Evolutionary conservation across 2,113 vertebrate genomes (phyloP), one percentile per base, ranked within the genome.

Genomic region (Aspiorhynchus laticeps): DNA sequence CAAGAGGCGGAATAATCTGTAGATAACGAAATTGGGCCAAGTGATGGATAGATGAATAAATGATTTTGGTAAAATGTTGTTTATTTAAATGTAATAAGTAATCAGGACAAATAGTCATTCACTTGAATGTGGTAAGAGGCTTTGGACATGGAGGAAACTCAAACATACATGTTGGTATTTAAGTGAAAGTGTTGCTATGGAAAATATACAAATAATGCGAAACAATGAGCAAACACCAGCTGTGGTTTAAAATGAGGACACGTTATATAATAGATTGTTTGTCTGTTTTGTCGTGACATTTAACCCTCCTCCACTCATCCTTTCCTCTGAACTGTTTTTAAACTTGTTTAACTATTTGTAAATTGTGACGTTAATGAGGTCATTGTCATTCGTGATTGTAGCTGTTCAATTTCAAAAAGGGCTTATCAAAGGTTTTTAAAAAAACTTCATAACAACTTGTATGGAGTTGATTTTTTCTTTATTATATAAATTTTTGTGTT

Each of bases 121-220:
- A 7, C 8, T 48, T 76, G 7, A 80, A 63, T 67, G 56, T 63
- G 26, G 24, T n/a, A 43, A 41, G 1, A 82, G 53, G 36, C 28
- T 59, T 79, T 36, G 19, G 21, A 38, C 77, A 79, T 28, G 7
- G 24, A 63, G 24, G 33, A 65, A 63, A 81, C 14, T n/a, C 36
- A 65, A 81, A 65, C 38, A 69, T 21, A 12, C 41, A 11, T 19
- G 4, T 67, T 15, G 31, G n/a, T 67, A 21, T 67, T 81, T 10
- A 67, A 36, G 53, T 36, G 2, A 63, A 36, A 28, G 24, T 71
- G 81, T 83, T 83, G 81, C 81, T 53, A 83, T 69, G 81, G 81
- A 48, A 83, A 69, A 67, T 53, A 71, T 48, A 67, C 81, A 71
- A 71, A 83, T 71, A 83, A 71, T 51, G 19, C 3, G 28, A 67